Percentiles rank a stretch among this genome's conserved stretches.
These are phyloP conservation scores for Nomada fucata DNA, from an alignment of 2,888 invertebrate genomes.

Conservation along the genomic window DNA sequence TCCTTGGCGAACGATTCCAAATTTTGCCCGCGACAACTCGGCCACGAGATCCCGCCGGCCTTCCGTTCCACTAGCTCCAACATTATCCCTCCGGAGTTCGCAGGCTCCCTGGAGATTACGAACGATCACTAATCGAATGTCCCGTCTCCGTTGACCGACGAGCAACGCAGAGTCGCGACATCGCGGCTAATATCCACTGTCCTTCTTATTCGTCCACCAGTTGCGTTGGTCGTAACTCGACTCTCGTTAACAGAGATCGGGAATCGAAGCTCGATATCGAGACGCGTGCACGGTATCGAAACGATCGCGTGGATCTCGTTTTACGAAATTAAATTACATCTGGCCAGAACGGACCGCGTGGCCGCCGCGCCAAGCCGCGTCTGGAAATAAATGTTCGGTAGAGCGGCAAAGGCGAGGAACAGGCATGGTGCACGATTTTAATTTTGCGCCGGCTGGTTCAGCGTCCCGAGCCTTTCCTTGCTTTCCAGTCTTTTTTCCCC, in stretches of 20 bases:
- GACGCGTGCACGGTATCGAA: slow-evolving; percentile 23
- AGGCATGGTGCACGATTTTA: slow-evolving; percentile 26
- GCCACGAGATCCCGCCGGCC: slow-evolving; percentile 78
- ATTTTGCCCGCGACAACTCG: slow-evolving; percentile 69
- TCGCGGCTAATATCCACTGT: not conserved
- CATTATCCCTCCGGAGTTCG: slow-evolving; percentile 62
- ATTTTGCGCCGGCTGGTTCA: slow-evolving; percentile 22
- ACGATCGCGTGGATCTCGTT: slow-evolving; percentile 51
- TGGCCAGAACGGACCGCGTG: not conserved
- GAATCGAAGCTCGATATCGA: slow-evolving; percentile 16
- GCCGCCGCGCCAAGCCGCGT: not conserved
- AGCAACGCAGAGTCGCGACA: too few relatives aligned
- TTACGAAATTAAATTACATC: slow-evolving; percentile 36
- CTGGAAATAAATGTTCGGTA: not conserved
- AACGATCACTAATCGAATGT: not conserved
- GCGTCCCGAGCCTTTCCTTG: not conserved
- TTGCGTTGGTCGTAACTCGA: slow-evolving; percentile 41
- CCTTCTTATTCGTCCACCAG: slow-evolving; percentile 11
- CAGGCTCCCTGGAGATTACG: not conserved
- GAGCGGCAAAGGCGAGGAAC: not conserved
- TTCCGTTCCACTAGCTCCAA: slow-evolving; percentile 78
- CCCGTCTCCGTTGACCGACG: not conserved
- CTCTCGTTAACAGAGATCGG: slow-evolving; percentile 1
- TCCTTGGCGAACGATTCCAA: slow-evolving; percentile 60
- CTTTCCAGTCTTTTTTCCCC: not conserved